A percentile compares a stretch with the other conserved stretches of the same genome.
phyloP scores from a whole-genome alignment of 2,888 invertebrate genomes.

The Polietes domitor region DNA sequence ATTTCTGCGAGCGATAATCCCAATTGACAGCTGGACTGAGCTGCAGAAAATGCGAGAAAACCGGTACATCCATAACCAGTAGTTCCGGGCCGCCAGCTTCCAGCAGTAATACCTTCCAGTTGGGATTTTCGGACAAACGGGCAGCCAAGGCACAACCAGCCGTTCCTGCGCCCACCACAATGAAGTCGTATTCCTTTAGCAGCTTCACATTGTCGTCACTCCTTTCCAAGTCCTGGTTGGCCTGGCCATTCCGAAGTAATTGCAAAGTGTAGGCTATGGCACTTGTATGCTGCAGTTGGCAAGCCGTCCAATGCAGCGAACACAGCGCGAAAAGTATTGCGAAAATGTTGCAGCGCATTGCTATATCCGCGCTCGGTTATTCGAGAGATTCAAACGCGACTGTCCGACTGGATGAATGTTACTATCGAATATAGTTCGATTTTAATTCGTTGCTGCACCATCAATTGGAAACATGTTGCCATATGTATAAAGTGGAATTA shows the following conservation, averaged over 20 bases:
- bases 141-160: conserved; percentile 90
- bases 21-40: conserved; percentile 86
- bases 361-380: no score
- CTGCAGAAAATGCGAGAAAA: conserved; percentile 87
- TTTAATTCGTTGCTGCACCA: no score
- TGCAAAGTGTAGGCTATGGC: conserved; percentile 62
- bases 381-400: no score
- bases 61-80: conserved; percentile 87
- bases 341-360: no score
- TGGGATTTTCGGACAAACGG: conserved; percentile 86
- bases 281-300: conserved; percentile 69
- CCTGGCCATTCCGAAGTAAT: conserved; percentile 72
- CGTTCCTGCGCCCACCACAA: conserved; percentile 90
- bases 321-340: no score
- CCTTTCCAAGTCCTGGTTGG: conserved; percentile 73
- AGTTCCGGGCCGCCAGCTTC: conserved; percentile 87
- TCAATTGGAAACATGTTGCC: no score
- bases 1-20: conserved; percentile 90
- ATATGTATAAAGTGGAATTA: no score
- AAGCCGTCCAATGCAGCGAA: no score
- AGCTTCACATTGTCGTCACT: conserved; percentile 70
- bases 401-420: no score
- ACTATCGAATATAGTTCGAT: no score
- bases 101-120: conserved; percentile 85
- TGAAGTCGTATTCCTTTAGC: conserved; percentile 86